Percentiles rank a stretch among this genome's conserved stretches.
Evolutionary conservation across 2,888 invertebrate species (phyloP).

Genomic region (Amiota mariae): DNA sequence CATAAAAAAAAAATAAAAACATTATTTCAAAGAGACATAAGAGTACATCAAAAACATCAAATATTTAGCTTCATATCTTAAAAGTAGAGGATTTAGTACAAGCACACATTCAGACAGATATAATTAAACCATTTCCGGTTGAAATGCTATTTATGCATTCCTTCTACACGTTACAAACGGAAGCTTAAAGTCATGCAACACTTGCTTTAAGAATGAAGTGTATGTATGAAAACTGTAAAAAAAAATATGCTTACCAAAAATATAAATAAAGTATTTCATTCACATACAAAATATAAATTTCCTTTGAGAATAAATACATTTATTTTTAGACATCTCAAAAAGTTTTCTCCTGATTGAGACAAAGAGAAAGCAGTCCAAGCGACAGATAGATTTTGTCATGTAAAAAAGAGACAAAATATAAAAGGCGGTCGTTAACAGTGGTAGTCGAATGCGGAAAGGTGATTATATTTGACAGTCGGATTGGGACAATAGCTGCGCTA

Average conservation of each 20-base stretch:
- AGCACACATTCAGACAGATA: too few species aligned
- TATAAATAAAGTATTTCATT: constrained; percentile 64
- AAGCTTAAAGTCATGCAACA: too few species aligned
- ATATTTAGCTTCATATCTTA: too few species aligned
- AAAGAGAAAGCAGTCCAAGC: too few species aligned
- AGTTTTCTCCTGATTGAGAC: constrained; percentile 29
- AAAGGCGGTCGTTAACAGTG: constrained; percentile 41
- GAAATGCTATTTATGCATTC: too few species aligned
- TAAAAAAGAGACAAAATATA: background rate
- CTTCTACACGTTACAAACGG: too few species aligned
- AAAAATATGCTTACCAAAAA: constrained; percentile 28
- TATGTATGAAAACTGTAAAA: background rate
- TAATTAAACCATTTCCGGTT: too few species aligned
- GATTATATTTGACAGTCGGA: constrained; percentile 66
- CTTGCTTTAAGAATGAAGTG: too few species aligned
- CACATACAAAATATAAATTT: constrained; percentile 64
- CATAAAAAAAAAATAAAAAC: too few species aligned
- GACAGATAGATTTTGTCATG: background rate
- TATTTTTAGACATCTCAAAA: constrained; percentile 46
- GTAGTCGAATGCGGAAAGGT: constrained; percentile 52
- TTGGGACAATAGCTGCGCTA: constrained; percentile 53
- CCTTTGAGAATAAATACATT: constrained; percentile 63
- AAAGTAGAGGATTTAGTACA: too few species aligned
- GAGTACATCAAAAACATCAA: too few species aligned
- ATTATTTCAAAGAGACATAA: too few species aligned